Evolutionary conservation across 2,888 invertebrate species (phyloP).

Genomic region (Ichneumoninae sp.): DNA sequence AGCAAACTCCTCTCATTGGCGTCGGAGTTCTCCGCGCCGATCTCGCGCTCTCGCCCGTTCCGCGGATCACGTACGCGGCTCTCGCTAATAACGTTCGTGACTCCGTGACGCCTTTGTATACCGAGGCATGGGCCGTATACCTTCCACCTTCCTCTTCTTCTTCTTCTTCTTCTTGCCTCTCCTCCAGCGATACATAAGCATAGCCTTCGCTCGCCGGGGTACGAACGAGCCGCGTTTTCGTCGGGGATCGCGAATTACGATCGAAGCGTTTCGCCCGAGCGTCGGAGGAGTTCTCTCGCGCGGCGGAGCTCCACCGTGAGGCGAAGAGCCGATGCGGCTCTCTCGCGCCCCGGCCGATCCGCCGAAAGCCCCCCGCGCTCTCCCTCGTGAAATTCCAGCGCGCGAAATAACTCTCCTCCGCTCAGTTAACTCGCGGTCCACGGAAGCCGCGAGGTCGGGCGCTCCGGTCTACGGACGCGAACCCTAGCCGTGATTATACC

Average conservation of each 20-base stretch:
- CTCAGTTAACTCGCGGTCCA: slow-evolving; percentile 60
- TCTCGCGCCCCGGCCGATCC: slow-evolving; percentile 41
- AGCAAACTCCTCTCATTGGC: slow-evolving; percentile 64
- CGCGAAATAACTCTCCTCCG: slow-evolving; percentile 66
- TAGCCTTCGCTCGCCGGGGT: slow-evolving; percentile 41
- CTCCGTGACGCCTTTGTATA: slow-evolving; percentile 68
- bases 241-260: slow-evolving; percentile 66
- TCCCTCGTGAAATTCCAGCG: slow-evolving; percentile 59
- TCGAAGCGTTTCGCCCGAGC: slow-evolving; percentile 59
- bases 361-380: background rate
- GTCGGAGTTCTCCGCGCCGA: slow-evolving; percentile 56
- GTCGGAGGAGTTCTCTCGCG: slow-evolving; percentile 47
- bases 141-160: slow-evolving; percentile 22
- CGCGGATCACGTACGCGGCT: slow-evolving; percentile 64
- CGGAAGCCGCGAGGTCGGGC: slow-evolving; percentile 65
- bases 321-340: background rate
- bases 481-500: slow-evolving; percentile 17
- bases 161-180: slow-evolving; percentile 42
- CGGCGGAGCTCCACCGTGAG: slow-evolving; percentile 12
- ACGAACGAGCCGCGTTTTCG: slow-evolving; percentile 23
- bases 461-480: slow-evolving; percentile 27
- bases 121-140: slow-evolving; percentile 31
- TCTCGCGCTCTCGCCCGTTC: slow-evolving; percentile 21
- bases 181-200: slow-evolving; percentile 33
- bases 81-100: slow-evolving; percentile 74